Evolutionary conservation across 2,113 vertebrate genomes (phyloP), one percentile per base, ranked within the genome.

Genomic region (Cynocephalus volans): DNA sequence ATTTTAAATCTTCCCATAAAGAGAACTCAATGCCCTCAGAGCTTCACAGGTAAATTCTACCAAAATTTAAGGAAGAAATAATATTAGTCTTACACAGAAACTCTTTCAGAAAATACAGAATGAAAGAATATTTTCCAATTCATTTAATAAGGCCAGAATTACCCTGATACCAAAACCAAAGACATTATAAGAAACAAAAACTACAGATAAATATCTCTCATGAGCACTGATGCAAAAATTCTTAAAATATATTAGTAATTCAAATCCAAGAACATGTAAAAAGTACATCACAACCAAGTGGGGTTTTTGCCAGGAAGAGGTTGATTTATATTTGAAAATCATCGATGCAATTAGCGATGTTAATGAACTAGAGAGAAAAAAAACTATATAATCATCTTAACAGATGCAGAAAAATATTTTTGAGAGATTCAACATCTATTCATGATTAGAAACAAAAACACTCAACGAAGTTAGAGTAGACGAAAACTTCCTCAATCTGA

Each of bases 41-140:
- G 36, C 18, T 87, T 93, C 31, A 67, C 26, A n/a, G 52, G 58
- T 79, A 65, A 88, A 84, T 67, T 83, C 52, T n/a, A 73, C 41
- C 33, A 93, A 90, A 91, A 80, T 69, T 73, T 75, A 84, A 92
- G 64, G 14, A 91, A 93, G 18, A 91, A 91, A 69, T 23, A 88
- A 28, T 41, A 65, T 67, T 26, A 79, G n/a, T 92, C 33, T 96
- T 62, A 83, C 9, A 76, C 1, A 72, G 7, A 96, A 84, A 67
- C 28, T 31, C 2, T 90, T 19, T 83, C 67, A 86, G 24, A 52
- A 97, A 83, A 93, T 36, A 85, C 1, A 85, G 64, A 45, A 90
- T 92, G 23, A 88, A 75, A 85, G 11, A 84, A 48, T 54, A 67
- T 80, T 73, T 88, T 84, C 17, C n/a, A 93, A 58, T 81, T 95